phyloP scores from a whole-genome alignment of 2,888 invertebrate species.

The Boloria selene region DNA sequence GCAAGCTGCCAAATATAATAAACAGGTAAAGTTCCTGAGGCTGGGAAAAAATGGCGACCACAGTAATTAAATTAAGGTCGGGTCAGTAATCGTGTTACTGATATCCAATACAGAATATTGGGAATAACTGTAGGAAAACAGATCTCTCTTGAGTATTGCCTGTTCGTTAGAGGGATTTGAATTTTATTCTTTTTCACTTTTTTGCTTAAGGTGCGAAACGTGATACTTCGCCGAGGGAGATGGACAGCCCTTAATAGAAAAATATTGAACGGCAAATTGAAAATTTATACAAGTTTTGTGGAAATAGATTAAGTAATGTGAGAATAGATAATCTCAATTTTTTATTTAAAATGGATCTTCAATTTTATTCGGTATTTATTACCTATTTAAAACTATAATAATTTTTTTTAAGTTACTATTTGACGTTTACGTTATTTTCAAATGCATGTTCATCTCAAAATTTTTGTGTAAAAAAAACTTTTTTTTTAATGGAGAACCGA shows the following conservation, averaged over 20 bases:
- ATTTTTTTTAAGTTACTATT: too few relatives aligned
- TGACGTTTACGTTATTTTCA: too few relatives aligned
- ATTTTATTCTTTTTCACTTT: conserved; percentile 57
- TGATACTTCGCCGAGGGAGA: conserved; percentile 64
- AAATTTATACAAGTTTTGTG: conserved; percentile 57
- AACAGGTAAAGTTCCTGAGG: conserved; percentile 56
- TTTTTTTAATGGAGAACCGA: neutral
- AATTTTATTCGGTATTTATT: too few relatives aligned
- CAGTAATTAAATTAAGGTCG: conserved; percentile 77
- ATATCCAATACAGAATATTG: conserved; percentile 76
- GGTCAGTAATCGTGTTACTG: conserved; percentile 81
- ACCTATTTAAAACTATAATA: too few relatives aligned
- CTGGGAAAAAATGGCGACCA: conserved; percentile 63
- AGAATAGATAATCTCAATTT: neutral
- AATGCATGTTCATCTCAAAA: too few relatives aligned
- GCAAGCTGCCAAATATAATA: conserved; percentile 47
- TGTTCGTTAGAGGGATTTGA: conserved; percentile 79
- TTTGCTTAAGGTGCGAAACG: conserved; percentile 72
- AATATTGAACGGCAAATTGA: conserved; percentile 63
- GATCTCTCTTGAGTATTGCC: conserved; percentile 73
- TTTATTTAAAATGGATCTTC: too few relatives aligned
- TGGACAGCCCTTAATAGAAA: conserved; percentile 78
- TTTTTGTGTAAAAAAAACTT: neutral
- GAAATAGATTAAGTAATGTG: conserved; percentile 30
- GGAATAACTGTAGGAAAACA: conserved; percentile 73